Evolutionary conservation across 2,888 invertebrate species (phyloP).

Genomic region (Erebia ligea): DNA sequence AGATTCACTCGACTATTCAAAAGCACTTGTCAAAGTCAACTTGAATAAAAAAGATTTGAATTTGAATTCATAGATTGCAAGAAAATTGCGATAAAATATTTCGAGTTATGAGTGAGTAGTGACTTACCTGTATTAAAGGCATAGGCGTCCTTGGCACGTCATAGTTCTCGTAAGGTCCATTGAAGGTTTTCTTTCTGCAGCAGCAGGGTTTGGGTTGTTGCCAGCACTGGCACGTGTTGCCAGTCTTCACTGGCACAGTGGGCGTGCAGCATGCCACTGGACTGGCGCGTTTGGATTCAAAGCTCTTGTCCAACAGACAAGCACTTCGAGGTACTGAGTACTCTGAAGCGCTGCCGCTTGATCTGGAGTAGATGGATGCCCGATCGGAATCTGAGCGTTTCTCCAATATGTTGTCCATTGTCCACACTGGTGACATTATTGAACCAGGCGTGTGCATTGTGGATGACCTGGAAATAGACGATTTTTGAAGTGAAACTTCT

Average conservation of each 20-base stretch:
- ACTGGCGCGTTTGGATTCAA: conserved; percentile 72
- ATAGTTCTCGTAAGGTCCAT: conserved; percentile 90
- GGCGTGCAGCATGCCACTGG: conserved; percentile 79
- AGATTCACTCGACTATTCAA: too few relatives aligned
- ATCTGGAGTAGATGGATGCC: conserved; percentile 86
- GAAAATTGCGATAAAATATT: too few relatives aligned
- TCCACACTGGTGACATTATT: conserved; percentile 82
- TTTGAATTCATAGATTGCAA: too few relatives aligned
- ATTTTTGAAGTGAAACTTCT: too few relatives aligned
- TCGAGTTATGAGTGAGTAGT: not conserved
- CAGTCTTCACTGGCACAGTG: conserved; percentile 83
- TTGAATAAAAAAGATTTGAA: too few relatives aligned
- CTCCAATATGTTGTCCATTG: conserved; percentile 80
- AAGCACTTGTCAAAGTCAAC: too few relatives aligned
- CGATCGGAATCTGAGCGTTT: conserved; percentile 82
- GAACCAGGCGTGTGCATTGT: conserved; percentile 80
- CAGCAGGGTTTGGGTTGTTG: conserved; percentile 65
- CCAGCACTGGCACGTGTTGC: conserved; percentile 70
- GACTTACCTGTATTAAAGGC: conserved; percentile 75
- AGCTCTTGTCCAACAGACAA: conserved; percentile 76
- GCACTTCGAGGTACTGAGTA: conserved; percentile 83
- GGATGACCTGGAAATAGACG: conserved; percentile 77
- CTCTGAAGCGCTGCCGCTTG: conserved; percentile 86
- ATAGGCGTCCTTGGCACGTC: conserved; percentile 89
- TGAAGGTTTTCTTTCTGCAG: conserved; percentile 70